Base-by-base conservation (phyloP, 2,797 vertebrate species). In the Helostoma temminkii region DNA sequence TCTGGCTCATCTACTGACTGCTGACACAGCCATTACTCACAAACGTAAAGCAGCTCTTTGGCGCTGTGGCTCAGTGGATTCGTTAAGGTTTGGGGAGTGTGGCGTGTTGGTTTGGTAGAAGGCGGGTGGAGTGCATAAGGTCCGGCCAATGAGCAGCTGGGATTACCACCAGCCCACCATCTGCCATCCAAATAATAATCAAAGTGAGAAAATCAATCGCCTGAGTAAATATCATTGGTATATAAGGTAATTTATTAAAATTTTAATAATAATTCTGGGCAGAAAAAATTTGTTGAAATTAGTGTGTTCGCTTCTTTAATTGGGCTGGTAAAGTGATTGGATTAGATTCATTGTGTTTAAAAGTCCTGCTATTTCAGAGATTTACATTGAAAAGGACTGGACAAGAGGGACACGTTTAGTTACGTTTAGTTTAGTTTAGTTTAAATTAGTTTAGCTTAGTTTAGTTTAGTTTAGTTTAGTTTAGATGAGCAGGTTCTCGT, bases 111-210 rank as follows among this genome's bases (percentile, higher is more conserved):
- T 73, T 61, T 19, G 48, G 75, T 67, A 74, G 70, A 74, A 68
- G 18, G 81, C 80, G 80, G 54, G 4, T 84, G 84, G 82, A 89
- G 90, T 87, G 80, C 87, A 88, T 81, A 62, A 83, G 83, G 81
- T 89, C 84, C 87, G 36, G 52, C 72, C 55, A 78, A 47, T 79
- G 80, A 79, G 84, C 85, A 83, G 76, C 89, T 86, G 90, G 91
- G 95, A 96, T 96, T 95, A 96, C 64, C 88, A 25, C 30, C 81
- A 39, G 71, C 82, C 89, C 71, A 53, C 95, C 95, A 96, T 96
- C 95, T 96, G 95, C 88, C 87, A 83, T 64, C 79, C 57, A 79
- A 46, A 89, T 67, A 80, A 89, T 83, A 87, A 85, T 89, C 83
- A 81, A 18, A 66, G 80, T 64, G 87, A 87, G 90, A 88, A 93